phyloP scores from a whole-genome alignment of 2,113 vertebrate species.

The Puffinus mauretanicus region DNA sequence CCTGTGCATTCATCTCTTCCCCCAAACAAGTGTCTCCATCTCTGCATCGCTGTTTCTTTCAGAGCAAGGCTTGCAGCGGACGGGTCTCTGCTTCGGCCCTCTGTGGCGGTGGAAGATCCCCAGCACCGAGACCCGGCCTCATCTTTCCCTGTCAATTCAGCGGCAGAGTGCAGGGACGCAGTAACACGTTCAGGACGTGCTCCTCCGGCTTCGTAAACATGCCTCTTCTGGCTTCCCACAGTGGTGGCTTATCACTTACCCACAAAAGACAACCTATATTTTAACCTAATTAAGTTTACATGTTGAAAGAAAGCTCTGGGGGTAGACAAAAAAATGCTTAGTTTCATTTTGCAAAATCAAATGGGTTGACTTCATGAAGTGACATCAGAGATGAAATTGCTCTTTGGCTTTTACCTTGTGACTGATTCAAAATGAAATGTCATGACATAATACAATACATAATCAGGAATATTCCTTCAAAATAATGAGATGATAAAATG shows the following conservation, averaged over 20 bases:
- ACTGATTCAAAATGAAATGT: background rate
- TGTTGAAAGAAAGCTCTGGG: background rate
- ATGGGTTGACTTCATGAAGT: background rate
- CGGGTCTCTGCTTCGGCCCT: accelerated
- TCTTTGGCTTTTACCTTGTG: background rate
- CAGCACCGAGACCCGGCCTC: accelerated
- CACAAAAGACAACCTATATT: background rate
- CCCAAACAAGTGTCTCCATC: accelerated
- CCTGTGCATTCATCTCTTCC: background rate
- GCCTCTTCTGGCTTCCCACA: background rate
- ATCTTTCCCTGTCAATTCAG: too few species aligned
- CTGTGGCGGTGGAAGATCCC: too few species aligned
- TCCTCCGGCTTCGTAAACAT: background rate
- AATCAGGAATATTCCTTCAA: background rate
- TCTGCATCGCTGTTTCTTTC: background rate
- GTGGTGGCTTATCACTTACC: background rate
- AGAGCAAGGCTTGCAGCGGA: background rate
- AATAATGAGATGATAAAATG: background rate
- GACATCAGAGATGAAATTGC: background rate
- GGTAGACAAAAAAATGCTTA: background rate
- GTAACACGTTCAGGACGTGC: accelerated
- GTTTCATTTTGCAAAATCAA: background rate
- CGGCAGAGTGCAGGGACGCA: background rate
- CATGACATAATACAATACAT: background rate
- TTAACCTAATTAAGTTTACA: background rate